Conservation (phyloP, 2,888 invertebrate genomes). For the Zhuqinia jingwanae region DNA sequence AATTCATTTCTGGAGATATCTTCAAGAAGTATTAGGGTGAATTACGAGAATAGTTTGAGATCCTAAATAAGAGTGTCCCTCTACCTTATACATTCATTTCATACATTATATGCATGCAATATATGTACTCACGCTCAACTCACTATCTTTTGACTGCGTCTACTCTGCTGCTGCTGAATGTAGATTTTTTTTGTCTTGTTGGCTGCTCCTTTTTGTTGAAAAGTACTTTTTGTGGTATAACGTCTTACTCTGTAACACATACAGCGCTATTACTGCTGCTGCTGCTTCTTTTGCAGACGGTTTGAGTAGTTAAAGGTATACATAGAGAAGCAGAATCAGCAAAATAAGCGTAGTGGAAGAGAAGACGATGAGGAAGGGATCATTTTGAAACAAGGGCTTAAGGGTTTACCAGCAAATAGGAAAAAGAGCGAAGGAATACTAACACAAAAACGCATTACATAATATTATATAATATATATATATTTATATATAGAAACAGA, state of each 20-base stretch:
- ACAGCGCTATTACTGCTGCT: too few relatives aligned
- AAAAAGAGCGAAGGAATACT: slow-evolving; percentile 38
- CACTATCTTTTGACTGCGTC: background rate
- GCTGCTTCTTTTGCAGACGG: background rate
- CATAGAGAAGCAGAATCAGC: slow-evolving; percentile 60
- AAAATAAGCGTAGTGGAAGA: slow-evolving; percentile 45
- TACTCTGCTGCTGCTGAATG: background rate
- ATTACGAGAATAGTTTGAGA: slow-evolving; percentile 67
- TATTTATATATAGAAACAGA: too few relatives aligned
- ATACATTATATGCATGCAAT: background rate
- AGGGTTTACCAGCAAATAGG: slow-evolving; percentile 69
- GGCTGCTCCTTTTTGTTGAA: slow-evolving; percentile 41
- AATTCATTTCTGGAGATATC: slow-evolving; percentile 65
- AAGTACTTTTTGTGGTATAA: slow-evolving; percentile 40
- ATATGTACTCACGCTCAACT: background rate
- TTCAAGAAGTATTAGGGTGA: slow-evolving; percentile 66
- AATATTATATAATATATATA: too few relatives aligned
- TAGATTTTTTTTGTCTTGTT: background rate
- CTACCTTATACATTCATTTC: background rate
- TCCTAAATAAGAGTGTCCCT: background rate
- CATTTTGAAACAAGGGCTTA: slow-evolving; percentile 71
- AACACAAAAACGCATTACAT: slow-evolving; percentile 49
- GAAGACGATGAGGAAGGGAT: slow-evolving; percentile 62
- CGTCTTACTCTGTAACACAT: slow-evolving; percentile 1
- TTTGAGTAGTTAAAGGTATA: slow-evolving; percentile 10